Percentiles rank a stretch among this genome's conserved stretches.
These are phyloP conservation scores for Eilema sororculum DNA, from an alignment of 2,888 invertebrate genomes.

Conservation along the genomic window DNA sequence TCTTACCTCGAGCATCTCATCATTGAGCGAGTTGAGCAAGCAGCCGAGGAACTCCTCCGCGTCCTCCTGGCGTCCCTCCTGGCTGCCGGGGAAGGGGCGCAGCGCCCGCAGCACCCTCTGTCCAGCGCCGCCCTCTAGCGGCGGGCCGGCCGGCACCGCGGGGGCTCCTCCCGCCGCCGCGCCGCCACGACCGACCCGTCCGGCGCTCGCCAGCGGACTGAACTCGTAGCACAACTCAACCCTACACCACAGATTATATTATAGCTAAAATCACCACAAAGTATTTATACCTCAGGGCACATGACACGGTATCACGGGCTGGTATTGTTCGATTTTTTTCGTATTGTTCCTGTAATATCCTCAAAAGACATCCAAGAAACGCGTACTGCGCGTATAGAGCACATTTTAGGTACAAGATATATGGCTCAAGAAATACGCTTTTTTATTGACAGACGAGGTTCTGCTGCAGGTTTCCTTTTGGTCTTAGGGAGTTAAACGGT, in stretches of 20 bases:
- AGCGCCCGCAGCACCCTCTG: constrained; percentile 94
- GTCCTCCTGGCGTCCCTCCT: constrained; percentile 97
- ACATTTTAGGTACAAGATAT: too few species aligned
- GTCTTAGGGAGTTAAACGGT: too few species aligned
- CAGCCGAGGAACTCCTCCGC: constrained; percentile 98
- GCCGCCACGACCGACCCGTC: constrained; percentile 75
- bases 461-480: too few species aligned
- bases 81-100: constrained; percentile 87
- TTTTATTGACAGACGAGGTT: too few species aligned
- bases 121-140: constrained; percentile 96
- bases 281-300: too few species aligned
- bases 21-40: constrained; percentile 96
- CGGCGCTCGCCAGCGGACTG: constrained; percentile 87
- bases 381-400: too few species aligned
- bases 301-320: too few species aligned
- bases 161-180: constrained; percentile 62
- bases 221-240: constrained; percentile 94
- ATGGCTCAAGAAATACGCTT: too few species aligned
- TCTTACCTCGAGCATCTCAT: constrained; percentile 96
- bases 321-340: too few species aligned
- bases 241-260: constrained; percentile 73
- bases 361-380: too few species aligned
- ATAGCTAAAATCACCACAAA: neutral
- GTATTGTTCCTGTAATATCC: too few species aligned
- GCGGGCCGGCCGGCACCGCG: constrained; percentile 89